Percentiles rank a stretch among this genome's conserved stretches.
Evolutionary conservation across 2,888 invertebrate species (phyloP).

Genomic region (Drosophila pegasa): DNA sequence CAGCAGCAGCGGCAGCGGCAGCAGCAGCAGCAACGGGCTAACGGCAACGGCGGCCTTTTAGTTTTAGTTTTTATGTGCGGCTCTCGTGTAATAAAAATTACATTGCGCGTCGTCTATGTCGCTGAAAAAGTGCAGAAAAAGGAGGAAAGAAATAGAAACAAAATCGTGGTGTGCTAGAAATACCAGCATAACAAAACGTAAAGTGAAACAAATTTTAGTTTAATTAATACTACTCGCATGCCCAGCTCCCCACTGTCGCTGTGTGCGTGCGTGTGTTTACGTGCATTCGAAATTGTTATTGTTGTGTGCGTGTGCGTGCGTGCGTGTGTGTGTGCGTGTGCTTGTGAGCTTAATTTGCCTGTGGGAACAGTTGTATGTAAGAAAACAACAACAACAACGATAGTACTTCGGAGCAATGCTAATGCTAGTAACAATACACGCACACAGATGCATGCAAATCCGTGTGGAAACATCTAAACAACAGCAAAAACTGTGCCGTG

Average conservation of each 20-base stretch:
- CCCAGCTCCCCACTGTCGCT: background rate
- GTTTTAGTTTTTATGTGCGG: slow-evolving; percentile 76
- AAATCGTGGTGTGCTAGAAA: slow-evolving; percentile 59
- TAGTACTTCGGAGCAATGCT: slow-evolving; percentile 25
- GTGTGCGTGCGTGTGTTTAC: slow-evolving; percentile 10
- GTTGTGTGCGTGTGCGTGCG: slow-evolving; percentile 2
- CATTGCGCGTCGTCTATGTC: slow-evolving; percentile 72
- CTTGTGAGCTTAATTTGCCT: slow-evolving; percentile 36
- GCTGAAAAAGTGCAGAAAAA: slow-evolving; percentile 56
- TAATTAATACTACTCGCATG: slow-evolving; percentile 39
- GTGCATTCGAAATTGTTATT: slow-evolving; percentile 9
- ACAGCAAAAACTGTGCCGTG: slow-evolving; percentile 61
- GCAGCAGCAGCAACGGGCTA: slow-evolving; percentile 55
- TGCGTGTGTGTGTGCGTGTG: background rate
- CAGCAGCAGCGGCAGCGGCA: slow-evolving; percentile 24
- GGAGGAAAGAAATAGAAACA: slow-evolving; percentile 41
- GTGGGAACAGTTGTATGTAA: slow-evolving; percentile 21
- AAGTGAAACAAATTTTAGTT: slow-evolving; percentile 43
- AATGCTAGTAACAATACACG: slow-evolving; percentile 25
- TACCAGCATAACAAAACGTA: slow-evolving; percentile 28
- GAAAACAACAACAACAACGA: slow-evolving; percentile 26
- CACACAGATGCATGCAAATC: slow-evolving; percentile 10
- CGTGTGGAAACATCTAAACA: slow-evolving; percentile 48
- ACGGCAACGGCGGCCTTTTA: slow-evolving; percentile 74
- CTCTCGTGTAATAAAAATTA: slow-evolving; percentile 80